Percentiles rank a stretch among this genome's conserved stretches.
These are phyloP conservation scores for Amphiprion clarkii DNA, from an alignment of 2,797 vertebrate species.

Conservation along the genomic window DNA sequence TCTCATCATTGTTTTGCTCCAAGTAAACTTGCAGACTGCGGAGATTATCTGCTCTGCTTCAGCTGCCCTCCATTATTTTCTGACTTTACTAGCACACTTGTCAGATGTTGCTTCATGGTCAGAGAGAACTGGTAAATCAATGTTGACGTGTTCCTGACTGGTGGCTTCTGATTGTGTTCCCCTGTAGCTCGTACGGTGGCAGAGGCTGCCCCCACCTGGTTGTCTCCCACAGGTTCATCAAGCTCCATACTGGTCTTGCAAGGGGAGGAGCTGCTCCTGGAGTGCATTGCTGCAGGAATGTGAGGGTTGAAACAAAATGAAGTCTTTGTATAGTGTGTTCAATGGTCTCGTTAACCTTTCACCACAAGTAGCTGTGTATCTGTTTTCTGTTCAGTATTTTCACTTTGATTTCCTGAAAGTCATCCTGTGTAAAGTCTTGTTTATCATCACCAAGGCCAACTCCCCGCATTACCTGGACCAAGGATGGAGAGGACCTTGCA, in stretches of 20 bases:
- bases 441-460: slow-evolving; percentile 81
- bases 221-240: slow-evolving; percentile 90
- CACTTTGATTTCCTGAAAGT: slow-evolving; percentile 20
- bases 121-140: not conserved
- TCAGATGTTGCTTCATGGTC: not conserved
- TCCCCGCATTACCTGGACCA: slow-evolving; percentile 94
- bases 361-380: too few relatives aligned
- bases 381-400: slow-evolving; percentile 6
- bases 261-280: slow-evolving; percentile 94
- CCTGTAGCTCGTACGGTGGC: slow-evolving; percentile 90
- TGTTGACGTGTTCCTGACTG: not conserved
- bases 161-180: slow-evolving; percentile 34
- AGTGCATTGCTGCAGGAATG: slow-evolving; percentile 97
- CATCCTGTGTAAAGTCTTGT: slow-evolving; percentile 48
- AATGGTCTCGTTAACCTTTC: not conserved
- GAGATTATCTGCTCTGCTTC: slow-evolving; percentile 5
- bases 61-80: slow-evolving; percentile 1
- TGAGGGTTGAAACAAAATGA: slow-evolving; percentile 79
- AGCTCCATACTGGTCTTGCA: slow-evolving; percentile 92
- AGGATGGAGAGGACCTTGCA: slow-evolving; percentile 90
- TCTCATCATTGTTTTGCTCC: slow-evolving; percentile 68
- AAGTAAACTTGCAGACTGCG: not conserved
- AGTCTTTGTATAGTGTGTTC: too few relatives aligned
- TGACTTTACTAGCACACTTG: not conserved
- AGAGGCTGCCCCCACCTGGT: slow-evolving; percentile 93